These are phyloP conservation scores for Myotis yumanensis DNA, from an alignment of 2,113 vertebrate species.

Conservation along the genomic window DNA sequence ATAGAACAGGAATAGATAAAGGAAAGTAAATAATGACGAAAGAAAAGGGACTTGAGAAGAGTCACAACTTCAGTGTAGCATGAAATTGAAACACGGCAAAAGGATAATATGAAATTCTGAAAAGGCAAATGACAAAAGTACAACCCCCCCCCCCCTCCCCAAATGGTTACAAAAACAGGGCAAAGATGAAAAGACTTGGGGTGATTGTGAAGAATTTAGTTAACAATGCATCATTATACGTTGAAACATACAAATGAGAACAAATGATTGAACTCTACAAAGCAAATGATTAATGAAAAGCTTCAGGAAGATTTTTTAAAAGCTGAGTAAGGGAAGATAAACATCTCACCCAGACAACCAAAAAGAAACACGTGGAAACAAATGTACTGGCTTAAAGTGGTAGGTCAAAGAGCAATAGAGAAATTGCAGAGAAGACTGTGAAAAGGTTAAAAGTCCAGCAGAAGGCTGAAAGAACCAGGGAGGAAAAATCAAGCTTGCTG, in stretches of 20 bases:
- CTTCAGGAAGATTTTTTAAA: slow-evolving; percentile 23
- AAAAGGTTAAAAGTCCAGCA: slow-evolving; percentile 54
- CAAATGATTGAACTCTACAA: slow-evolving; percentile 19
- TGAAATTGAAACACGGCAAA: slow-evolving; percentile 79
- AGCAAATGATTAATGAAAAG: slow-evolving; percentile 54
- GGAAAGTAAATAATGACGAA: slow-evolving; percentile 78
- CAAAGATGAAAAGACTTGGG: slow-evolving; percentile 53
- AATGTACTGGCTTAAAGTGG: slow-evolving; percentile 29
- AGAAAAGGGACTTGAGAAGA: slow-evolving; percentile 65
- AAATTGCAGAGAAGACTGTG: slow-evolving; percentile 63
- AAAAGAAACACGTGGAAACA: slow-evolving; percentile 49
- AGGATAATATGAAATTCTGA: slow-evolving; percentile 73
- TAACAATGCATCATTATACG: slow-evolving; percentile 29
- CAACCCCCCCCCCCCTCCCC: neutral
- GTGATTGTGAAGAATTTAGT: slow-evolving; percentile 54
- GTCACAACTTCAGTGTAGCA: slow-evolving; percentile 77
- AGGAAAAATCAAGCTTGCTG: neutral
- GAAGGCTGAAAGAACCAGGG: slow-evolving; percentile 15
- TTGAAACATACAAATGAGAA: slow-evolving; percentile 54
- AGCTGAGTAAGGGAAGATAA: slow-evolving; percentile 51
- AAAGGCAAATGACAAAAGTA: slow-evolving; percentile 70
- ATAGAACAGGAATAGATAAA: slow-evolving; percentile 75
- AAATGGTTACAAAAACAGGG: slow-evolving; percentile 50
- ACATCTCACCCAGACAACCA: slow-evolving; percentile 33
- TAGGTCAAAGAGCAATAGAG: slow-evolving; percentile 37